A percentile compares a stretch with the other conserved stretches of the same genome.
Conservation (phyloP, 2,113 vertebrate genomes). For the Ceyx melanurus region DNA sequence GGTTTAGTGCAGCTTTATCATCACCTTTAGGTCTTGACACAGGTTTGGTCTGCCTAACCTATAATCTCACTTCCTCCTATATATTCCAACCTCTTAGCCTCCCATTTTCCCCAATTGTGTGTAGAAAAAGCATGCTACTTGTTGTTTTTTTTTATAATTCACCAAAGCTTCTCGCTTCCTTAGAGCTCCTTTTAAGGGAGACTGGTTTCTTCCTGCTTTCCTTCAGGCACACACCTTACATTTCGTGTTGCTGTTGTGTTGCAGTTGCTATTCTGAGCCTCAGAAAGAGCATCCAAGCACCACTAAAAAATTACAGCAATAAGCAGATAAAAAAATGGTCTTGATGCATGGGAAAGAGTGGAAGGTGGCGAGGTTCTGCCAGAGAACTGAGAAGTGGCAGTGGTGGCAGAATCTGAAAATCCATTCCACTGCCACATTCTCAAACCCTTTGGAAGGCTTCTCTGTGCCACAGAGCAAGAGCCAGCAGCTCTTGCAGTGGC, state of each 20-base stretch:
- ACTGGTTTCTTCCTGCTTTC: neutral
- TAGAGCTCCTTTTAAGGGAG: neutral
- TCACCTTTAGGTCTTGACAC: neutral
- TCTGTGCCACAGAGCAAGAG: neutral
- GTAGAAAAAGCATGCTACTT: neutral
- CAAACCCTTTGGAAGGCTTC: neutral
- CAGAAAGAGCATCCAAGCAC: neutral
- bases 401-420: neutral
- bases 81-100: neutral
- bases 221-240: neutral
- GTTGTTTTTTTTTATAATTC: neutral
- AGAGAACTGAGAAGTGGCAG: neutral
- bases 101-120: neutral
- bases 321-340: neutral
- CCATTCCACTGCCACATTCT: rapidly evolving
- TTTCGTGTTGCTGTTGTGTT: neutral
- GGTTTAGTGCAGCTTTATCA: neutral
- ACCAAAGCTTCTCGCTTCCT: conserved; percentile 25
- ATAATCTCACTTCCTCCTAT: conserved; percentile 50
- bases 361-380: neutral
- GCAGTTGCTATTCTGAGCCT: neutral
- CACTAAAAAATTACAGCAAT: neutral
- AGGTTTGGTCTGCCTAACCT: neutral
- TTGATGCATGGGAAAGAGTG: neutral
- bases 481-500: neutral